Evolutionary conservation across 2,113 vertebrate genomes (phyloP).

Genomic region (Mohoua ochrocephala): DNA sequence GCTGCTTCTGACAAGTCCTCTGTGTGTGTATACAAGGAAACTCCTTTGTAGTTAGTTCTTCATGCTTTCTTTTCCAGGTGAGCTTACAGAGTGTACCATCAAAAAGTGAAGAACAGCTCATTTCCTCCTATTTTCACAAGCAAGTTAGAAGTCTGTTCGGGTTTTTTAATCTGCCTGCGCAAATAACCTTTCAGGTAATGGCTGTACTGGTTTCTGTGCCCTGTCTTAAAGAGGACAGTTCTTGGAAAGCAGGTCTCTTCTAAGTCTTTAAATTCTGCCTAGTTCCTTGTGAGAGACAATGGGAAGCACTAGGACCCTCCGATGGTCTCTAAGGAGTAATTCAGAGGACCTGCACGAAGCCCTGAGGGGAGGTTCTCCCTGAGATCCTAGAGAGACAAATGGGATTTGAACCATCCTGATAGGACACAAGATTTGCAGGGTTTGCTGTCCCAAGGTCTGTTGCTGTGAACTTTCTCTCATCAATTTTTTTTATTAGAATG

Average conservation of each 20-base stretch:
- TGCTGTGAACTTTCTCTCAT: not conserved
- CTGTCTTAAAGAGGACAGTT: not conserved
- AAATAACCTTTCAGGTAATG: not conserved
- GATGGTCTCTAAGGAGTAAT: not conserved
- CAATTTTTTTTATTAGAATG: not conserved
- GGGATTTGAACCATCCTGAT: not conserved
- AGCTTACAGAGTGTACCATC: not conserved
- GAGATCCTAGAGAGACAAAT: not conserved
- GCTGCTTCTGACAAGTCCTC: not conserved
- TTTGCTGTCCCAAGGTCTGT: not conserved
- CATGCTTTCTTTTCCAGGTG: not conserved
- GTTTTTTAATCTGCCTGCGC: not conserved
- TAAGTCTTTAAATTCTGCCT: not conserved
- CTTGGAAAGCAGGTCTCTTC: not conserved
- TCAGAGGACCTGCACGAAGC: not conserved
- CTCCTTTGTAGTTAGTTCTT: not conserved
- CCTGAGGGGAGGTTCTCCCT: not conserved
- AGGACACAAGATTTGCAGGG: not conserved
- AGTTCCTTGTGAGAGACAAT: not conserved
- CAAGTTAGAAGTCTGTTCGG: not conserved
- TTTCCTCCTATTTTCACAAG: not conserved
- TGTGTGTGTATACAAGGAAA: not conserved
- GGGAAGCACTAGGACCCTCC: not conserved
- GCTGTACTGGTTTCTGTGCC: not conserved
- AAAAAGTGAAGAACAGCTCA: not conserved